Percentiles rank a stretch among this genome's conserved stretches.
Evolutionary conservation across 2,113 vertebrate genomes (phyloP).

Genomic region (Neotragus pygmaeus): DNA sequence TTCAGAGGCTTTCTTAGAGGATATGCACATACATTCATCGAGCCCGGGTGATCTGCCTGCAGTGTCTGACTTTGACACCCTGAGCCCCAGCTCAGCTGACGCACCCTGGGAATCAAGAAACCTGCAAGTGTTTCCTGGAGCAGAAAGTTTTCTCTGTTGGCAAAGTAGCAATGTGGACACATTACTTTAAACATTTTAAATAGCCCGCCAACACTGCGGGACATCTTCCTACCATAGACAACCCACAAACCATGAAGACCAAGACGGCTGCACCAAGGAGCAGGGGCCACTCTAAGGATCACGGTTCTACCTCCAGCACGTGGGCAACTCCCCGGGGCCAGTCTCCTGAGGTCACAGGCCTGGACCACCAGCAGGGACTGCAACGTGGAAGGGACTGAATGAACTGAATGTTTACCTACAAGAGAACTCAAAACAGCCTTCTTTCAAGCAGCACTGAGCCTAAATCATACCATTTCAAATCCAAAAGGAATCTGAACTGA

Average conservation of each 20-base stretch:
- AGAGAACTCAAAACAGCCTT: not conserved
- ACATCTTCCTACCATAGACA: not conserved
- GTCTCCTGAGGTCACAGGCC: not conserved
- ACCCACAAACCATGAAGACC: not conserved
- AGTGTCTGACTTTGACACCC: not conserved
- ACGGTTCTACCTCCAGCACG: not conserved
- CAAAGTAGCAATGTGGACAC: fast-evolving
- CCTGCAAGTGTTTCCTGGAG: too few species aligned
- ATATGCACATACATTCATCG: fast-evolving
- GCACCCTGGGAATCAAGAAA: not conserved
- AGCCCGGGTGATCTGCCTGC: fast-evolving
- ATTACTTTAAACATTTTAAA: not conserved
- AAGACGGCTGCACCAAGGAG: not conserved
- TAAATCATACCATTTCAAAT: not conserved
- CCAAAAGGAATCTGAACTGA: not conserved
- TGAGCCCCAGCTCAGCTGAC: not conserved
- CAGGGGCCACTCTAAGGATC: not conserved
- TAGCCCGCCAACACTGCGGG: not conserved
- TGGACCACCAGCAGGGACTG: not conserved
- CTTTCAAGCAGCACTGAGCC: too few species aligned
- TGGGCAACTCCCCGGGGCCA: not conserved
- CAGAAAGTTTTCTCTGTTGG: not conserved
- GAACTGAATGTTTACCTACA: not conserved
- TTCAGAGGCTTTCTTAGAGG: not conserved
- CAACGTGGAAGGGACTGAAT: not conserved